These are phyloP conservation scores for Pomatostomus ruficeps DNA, from an alignment of 2,113 vertebrate genomes.

Conservation along the genomic window DNA sequence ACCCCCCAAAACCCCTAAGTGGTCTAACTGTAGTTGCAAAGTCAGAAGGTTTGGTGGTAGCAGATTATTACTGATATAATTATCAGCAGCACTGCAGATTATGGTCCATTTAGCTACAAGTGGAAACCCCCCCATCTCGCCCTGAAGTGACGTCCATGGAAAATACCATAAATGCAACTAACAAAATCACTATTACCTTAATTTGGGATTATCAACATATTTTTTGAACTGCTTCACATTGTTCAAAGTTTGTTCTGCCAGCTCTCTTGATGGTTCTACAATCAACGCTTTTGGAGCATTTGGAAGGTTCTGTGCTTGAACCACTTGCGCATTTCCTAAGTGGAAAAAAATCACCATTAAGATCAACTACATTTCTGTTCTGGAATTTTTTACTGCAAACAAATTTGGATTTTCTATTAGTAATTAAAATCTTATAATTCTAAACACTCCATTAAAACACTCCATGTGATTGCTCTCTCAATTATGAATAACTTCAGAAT, in stretches of 20 bases:
- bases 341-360: not conserved
- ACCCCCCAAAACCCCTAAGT: accelerated
- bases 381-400: not conserved
- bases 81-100: not conserved
- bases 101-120: not conserved
- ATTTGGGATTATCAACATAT: conserved; percentile 88
- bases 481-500: not conserved
- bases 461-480: not conserved
- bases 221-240: conserved; percentile 92
- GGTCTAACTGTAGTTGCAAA: not conserved
- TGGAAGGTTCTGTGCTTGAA: conserved; percentile 81
- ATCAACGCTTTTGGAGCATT: conserved; percentile 92
- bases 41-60: not conserved
- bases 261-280: conserved; percentile 90
- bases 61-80: not conserved
- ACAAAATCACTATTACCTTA: conserved; percentile 74
- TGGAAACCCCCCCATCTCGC: accelerated
- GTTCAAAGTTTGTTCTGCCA: conserved; percentile 95
- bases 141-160: accelerated
- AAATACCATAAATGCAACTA: not conserved
- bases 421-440: not conserved
- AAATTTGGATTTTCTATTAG: not conserved
- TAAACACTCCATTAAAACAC: not conserved
- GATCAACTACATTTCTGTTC: not conserved
- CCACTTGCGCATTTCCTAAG: conserved; percentile 86